Base-by-base conservation (phyloP, 2,888 invertebrate genomes). In the Eupithecia tripunctaria region DNA sequence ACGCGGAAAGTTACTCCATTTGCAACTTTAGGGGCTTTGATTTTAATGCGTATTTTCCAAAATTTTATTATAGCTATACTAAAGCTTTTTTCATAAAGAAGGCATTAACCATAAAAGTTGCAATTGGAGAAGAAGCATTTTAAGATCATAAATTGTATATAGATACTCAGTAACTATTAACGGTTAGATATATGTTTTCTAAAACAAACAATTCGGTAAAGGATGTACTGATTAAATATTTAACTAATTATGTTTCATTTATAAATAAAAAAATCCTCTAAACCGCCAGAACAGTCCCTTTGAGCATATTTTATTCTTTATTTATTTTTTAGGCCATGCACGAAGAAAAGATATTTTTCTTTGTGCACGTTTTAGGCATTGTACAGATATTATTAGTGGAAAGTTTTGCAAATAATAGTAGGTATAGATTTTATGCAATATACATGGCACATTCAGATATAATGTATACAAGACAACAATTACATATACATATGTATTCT, bases 381-480 rank as follows among this genome's bases (percentile, higher is more conserved):
- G 6, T 21, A 12, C 21, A 21, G 1, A 4, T 51, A 21, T 21
- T 12, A 47, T 51, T 21, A 51, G 56, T 5, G 25, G 25, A 56
- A 5, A 56, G 12, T 25, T 4, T 12, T 25, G 56, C 25, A 56
- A 56, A 56, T 1, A 25, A 25, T 56, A 25, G 25, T 25, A 25
- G 25, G 21, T 51, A 21, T 56, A 56, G 15, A 21, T 63, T 36
- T 36, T 63, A 85, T 85, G 91, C 89, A 89, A 91, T 91, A 85
- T 91, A 93, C 91, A 92, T 84, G 86, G 88, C 88, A 89, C 85
- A 87, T 87, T 85, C 77, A 85, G 82, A 21, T 64, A 21, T 64
- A n/a, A 64, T 25, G 15, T 29, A 38, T 15, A 15, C 4, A 15
- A 36, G n/a, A 60, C 36, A 64, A 64, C 25, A 64, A 64, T 62